These are phyloP conservation scores for Laticauda laticaudata DNA, from an alignment of 2,113 vertebrate species.

Conservation along the genomic window DNA sequence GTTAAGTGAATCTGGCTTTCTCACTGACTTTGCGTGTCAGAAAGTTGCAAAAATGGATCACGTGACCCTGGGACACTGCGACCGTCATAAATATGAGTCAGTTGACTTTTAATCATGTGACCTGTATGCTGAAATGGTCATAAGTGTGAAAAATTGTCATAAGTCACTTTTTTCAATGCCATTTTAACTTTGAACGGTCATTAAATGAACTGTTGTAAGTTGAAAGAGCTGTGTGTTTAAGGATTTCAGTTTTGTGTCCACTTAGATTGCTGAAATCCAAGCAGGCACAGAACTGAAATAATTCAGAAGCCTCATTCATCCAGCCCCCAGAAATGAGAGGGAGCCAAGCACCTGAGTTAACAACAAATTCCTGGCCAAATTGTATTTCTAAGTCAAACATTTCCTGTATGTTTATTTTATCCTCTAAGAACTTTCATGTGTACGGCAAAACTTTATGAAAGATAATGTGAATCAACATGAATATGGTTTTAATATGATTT, in stretches of 20 bases:
- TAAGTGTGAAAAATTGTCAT: too few species aligned
- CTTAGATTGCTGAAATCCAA: background rate
- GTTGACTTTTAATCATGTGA: too few species aligned
- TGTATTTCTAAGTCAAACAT: too few species aligned
- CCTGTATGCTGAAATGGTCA: too few species aligned
- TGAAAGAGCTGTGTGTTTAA: background rate
- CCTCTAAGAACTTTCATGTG: background rate
- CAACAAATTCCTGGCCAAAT: background rate
- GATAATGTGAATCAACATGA: background rate
- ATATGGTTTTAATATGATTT: background rate
- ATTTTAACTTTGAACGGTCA: too few species aligned
- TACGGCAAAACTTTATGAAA: background rate
- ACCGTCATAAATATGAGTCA: too few species aligned
- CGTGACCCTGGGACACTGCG: too few species aligned
- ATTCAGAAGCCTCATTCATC: background rate
- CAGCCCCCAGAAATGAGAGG: background rate
- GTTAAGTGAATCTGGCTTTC: too few species aligned
- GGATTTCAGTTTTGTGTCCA: background rate
- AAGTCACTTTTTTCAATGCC: too few species aligned
- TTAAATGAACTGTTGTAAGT: too few species aligned
- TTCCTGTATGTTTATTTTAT: background rate
- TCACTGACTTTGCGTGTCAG: too few species aligned
- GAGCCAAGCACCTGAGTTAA: background rate
- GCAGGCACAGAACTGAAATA: background rate
- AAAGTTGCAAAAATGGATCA: too few species aligned